A percentile compares a stretch with the other conserved stretches of the same genome.
Conservation (phyloP, 2,113 vertebrate genomes). For the Thunnus thynnus region DNA sequence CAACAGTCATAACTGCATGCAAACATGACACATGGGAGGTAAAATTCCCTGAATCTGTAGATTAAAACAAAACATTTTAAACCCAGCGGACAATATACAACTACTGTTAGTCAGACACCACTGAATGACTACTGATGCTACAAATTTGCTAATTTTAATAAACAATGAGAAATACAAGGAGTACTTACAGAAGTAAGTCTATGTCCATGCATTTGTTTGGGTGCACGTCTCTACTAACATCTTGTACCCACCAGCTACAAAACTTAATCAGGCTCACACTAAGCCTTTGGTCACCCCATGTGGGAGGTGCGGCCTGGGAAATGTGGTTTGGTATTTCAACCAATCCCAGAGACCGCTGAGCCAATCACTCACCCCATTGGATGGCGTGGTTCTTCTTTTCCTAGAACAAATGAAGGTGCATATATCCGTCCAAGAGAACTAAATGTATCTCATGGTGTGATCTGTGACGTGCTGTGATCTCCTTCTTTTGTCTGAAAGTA, state of each 20-base stretch:
- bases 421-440: constrained; percentile 30
- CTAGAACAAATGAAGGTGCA: constrained; percentile 11
- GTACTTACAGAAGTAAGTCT: constrained; percentile 83
- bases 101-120: background rate
- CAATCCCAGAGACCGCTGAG: constrained; percentile 56
- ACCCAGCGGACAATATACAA: background rate
- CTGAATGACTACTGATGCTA: background rate
- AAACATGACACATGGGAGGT: background rate
- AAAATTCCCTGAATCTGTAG: background rate
- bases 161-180: background rate
- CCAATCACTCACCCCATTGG: constrained; percentile 46
- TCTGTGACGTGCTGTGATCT: constrained; percentile 52
- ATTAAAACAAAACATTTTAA: constrained; percentile 17
- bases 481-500: constrained; percentile 14
- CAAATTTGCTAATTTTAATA: background rate
- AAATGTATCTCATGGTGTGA: constrained; percentile 57
- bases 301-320: constrained; percentile 72
- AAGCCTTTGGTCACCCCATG: constrained; percentile 78
- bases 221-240: constrained; percentile 73
- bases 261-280: constrained; percentile 88
- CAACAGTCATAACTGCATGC: background rate
- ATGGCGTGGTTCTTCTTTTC: constrained; percentile 33
- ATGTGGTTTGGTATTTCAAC: constrained; percentile 28
- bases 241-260: constrained; percentile 56
- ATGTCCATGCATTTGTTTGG: constrained; percentile 81